Base-by-base conservation (phyloP, 2,888 invertebrate species). In the Oxystoma pomonae region DNA sequence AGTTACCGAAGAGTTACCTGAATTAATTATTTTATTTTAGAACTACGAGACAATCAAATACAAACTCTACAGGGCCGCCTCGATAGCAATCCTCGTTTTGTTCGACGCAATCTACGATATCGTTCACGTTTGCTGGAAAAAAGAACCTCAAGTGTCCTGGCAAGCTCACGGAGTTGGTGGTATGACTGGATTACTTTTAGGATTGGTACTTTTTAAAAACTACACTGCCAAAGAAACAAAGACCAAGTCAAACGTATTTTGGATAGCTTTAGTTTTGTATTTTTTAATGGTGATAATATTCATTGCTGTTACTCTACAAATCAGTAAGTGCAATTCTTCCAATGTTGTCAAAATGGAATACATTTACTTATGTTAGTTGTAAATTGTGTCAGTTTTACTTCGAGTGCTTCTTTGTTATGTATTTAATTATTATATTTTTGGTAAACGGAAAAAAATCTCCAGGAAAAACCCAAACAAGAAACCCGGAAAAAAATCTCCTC, bases 161-260 rank as follows among this genome's bases (percentile, higher is more conserved):
- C 85, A 88, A 0, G 90, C 91, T 2, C 91, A 91, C 74, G 80
- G 84, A 16, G 84, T 87, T 3, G 91, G 91, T 2, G 90, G 89
- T 1, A 75, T 86, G 0, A 83, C 86, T 0, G 91, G 91, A 0
- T 78, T 88, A 1, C 80, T 89, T 3, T 72, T 89, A 1, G 89
- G 87, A 16, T 50, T 64, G 59, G 65, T 67, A 18, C n/a, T 65
- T 3, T 67, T 67, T 19, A 65, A 60, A 21, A 64, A 64, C 55
- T 12, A 67, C 5, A 20, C 17, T 21, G 16, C 22, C 17, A 65
- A 64, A 20, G 59, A 64, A 17, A 55, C 55, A n/a, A 63, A 21
- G 53, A 20, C 18, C 20, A 56, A 61, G 17, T 63, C 57, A 50
- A 20, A 57, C 12, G 21, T 67, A 9, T 65, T 65, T 58, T 65